These are phyloP conservation scores for Drosophila quadrilineata DNA, from an alignment of 1,140 invertebrate genomes.

Conservation along the genomic window DNA sequence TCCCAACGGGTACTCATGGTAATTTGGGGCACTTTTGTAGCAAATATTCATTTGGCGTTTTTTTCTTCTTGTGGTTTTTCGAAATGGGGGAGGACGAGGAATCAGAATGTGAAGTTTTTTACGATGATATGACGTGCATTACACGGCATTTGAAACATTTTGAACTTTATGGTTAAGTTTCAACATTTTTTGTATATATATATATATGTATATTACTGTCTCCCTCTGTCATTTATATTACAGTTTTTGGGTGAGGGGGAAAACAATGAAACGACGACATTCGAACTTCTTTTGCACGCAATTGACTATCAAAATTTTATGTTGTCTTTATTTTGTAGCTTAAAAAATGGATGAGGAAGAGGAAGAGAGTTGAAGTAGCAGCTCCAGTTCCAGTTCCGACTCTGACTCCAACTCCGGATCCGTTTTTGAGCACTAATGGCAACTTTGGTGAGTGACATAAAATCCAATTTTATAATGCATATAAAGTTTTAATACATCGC, in stretches of 20 bases:
- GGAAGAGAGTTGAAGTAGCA: neutral
- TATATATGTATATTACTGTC: too few relatives aligned
- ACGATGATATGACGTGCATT: slow-evolving; percentile 59
- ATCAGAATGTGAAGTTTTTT: slow-evolving; percentile 35
- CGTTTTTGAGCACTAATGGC: slow-evolving; percentile 48
- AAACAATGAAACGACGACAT: slow-evolving; percentile 41
- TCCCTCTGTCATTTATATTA: too few relatives aligned
- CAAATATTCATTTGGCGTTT: slow-evolving; percentile 60
- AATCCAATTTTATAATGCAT: slow-evolving; percentile 78
- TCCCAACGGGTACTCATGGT: slow-evolving; percentile 45
- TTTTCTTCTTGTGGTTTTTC: slow-evolving; percentile 22
- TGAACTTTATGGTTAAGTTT: slow-evolving; percentile 49
- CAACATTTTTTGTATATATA: slow-evolving; percentile 10
- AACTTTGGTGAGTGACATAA: slow-evolving; percentile 66
- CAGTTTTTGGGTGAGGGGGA: neutral
- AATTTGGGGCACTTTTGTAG: slow-evolving; percentile 41
- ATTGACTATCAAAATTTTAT: slow-evolving; percentile 71
- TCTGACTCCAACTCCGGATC: neutral
- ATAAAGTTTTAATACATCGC: slow-evolving; percentile 71
- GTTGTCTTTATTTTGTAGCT: slow-evolving; percentile 37
- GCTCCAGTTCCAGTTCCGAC: neutral
- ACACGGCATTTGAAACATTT: slow-evolving; percentile 61
- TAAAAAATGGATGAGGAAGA: too few relatives aligned
- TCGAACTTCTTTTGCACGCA: slow-evolving; percentile 63
- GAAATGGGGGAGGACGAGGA: neutral